Evolutionary conservation across 92 coral and sea anemone species (phyloP).

Genomic region (Zoanthus sociatus): DNA sequence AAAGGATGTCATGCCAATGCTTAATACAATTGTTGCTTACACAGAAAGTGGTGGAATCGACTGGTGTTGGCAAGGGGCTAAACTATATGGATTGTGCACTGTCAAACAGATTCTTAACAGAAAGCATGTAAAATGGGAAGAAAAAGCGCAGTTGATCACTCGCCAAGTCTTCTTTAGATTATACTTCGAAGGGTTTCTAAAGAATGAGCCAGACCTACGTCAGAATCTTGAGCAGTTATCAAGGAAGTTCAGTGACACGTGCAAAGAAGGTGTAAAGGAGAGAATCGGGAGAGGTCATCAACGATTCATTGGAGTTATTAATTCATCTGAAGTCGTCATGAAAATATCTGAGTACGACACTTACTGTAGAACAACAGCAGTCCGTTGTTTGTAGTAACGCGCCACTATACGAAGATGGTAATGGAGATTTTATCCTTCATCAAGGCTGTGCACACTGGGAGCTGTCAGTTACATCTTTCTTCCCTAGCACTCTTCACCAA

Average conservation of each 20-base stretch:
- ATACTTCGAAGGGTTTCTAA: conserved; percentile 61
- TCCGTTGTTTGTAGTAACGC: too few species aligned
- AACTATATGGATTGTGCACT: conserved; percentile 60
- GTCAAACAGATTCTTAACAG: too few species aligned
- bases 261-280: too few species aligned
- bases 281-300: too few species aligned
- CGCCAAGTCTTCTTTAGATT: too few species aligned
- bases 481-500: too few species aligned
- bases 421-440: conserved; percentile 57
- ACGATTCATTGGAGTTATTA: not conserved
- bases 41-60: conserved; percentile 68
- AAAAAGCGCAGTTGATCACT: conserved; percentile 52
- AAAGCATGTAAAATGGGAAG: conserved; percentile 66
- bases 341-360: conserved; percentile 28
- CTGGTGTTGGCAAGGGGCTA: conserved; percentile 63
- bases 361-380: conserved; percentile 38
- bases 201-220: conserved; percentile 31
- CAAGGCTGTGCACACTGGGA: conserved; percentile 46
- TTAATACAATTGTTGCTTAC: conserved; percentile 52
- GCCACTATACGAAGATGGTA: conserved; percentile 68
- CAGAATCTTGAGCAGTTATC: too few species aligned
- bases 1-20: conserved; percentile 67
- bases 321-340: not conserved
- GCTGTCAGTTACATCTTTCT: conserved; percentile 67
- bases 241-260: too few species aligned